Base-by-base conservation (phyloP, 2,888 invertebrate genomes). In the Disparrhopalites patrizii region DNA sequence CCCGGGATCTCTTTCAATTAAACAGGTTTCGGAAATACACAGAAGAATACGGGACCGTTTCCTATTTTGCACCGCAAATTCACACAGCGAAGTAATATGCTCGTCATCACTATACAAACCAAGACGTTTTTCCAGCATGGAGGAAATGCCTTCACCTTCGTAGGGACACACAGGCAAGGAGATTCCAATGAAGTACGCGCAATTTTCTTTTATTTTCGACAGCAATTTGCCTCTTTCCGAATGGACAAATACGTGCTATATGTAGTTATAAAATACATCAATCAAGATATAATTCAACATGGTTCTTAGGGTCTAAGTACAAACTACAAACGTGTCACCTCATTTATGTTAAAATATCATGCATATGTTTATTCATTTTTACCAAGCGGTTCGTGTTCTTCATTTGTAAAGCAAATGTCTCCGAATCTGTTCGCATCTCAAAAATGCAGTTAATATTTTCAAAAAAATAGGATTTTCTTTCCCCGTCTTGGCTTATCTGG, bases 1-100 rank as follows among this genome's bases (percentile, higher is more conserved):
- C 78, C 92, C 93, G 1, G 95, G 94, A 82, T 99, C 99, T 73
- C 99, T 84, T 81, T 99, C 99, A 57, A 99, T 81, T 58, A 99
- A 82, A 78, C 98, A 98, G 0, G 91, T 90, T 80, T 99, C 98
- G 0, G 95, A 93, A 23, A 99, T 84, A 78, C 98, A 98, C 31
- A 99, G 83, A 0, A 93, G 90, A 65, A 98, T 85, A 28, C 93
- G 84, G 0, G 85, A 83, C 20, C 90, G 89, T 75, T 85, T 85
- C 75, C 90, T 85, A 82, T 99, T 99, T 79, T 97, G 93, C 3
- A 99, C 95, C 68, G 87, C 87, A 80, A 99, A 99, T 82, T 99
- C 99, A 18, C 93, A 91, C 68, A 97, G 87, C 0, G 98, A 97
- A 2, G 98, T 99, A 78, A 97, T 87, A 78, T 91, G 91, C 78